Conservation (phyloP, 2,888 invertebrate species). For the Xanthostigma xanthostigma region DNA sequence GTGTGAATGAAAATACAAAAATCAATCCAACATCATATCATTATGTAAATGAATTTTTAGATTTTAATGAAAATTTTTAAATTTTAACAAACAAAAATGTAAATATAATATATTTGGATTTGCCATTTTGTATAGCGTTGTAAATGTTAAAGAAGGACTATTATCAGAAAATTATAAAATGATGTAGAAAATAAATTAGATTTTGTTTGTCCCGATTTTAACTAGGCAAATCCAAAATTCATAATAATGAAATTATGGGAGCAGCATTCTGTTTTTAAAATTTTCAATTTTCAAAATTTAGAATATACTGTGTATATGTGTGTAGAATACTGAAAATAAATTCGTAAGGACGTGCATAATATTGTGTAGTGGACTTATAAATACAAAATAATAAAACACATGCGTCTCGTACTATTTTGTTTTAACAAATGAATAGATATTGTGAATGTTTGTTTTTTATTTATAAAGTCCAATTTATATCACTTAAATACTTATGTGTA, state of each 20-base stretch:
- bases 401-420: background rate
- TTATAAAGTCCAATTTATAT: too few species aligned
- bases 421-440: background rate
- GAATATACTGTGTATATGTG: slow-evolving; percentile 11
- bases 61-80: background rate
- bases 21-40: slow-evolving; percentile 6
- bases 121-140: background rate
- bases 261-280: slow-evolving; percentile 2
- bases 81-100: background rate
- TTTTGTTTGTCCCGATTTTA: background rate
- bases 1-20: background rate
- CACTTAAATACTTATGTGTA: too few species aligned
- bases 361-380: background rate
- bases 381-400: too few species aligned
- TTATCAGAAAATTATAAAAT: background rate
- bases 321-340: slow-evolving; percentile 9
- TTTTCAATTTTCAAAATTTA: slow-evolving; percentile 6
- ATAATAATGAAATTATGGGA: background rate
- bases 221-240: background rate
- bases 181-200: too few species aligned
- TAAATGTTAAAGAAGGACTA: background rate
- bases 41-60: slow-evolving; percentile 1
- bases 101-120: background rate
- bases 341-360: background rate
- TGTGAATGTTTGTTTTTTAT: too few species aligned